Percentiles rank a stretch among this genome's conserved stretches.
Conservation (phyloP, 2,113 vertebrate species). For the Narcine bancroftii region DNA sequence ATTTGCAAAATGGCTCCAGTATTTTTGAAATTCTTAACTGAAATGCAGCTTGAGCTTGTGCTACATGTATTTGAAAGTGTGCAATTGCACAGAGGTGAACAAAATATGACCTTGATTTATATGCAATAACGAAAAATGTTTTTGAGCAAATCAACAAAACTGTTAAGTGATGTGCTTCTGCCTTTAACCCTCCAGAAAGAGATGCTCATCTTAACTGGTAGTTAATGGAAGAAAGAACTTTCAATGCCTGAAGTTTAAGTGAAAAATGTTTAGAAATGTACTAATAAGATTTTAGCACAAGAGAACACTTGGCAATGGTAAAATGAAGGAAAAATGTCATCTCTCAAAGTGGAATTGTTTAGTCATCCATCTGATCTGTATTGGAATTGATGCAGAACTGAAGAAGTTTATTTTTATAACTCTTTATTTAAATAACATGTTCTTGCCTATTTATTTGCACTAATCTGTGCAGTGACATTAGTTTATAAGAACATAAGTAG, state of each 20-base stretch:
- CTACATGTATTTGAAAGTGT: background rate
- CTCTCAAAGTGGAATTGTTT: background rate
- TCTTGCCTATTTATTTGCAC: background rate
- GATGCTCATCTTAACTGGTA: no score
- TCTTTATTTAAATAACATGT: background rate
- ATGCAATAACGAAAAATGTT: background rate
- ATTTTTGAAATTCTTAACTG: background rate
- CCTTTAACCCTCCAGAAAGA: background rate
- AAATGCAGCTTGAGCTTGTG: background rate
- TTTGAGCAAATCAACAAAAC: background rate
- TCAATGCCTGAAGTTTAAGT: background rate
- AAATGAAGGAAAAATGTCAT: background rate
- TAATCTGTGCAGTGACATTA: background rate
- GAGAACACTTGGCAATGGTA: background rate
- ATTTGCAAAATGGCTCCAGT: background rate
- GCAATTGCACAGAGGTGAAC: background rate
- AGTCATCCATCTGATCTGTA: background rate
- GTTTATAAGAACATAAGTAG: no score
- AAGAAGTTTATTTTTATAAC: no score
- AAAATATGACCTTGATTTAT: background rate
- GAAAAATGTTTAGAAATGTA: background rate
- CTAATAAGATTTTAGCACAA: background rate
- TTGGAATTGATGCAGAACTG: background rate
- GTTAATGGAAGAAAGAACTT: background rate
- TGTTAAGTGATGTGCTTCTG: background rate